Base-by-base conservation (phyloP, 2,888 invertebrate genomes). In the Thera britannica region DNA sequence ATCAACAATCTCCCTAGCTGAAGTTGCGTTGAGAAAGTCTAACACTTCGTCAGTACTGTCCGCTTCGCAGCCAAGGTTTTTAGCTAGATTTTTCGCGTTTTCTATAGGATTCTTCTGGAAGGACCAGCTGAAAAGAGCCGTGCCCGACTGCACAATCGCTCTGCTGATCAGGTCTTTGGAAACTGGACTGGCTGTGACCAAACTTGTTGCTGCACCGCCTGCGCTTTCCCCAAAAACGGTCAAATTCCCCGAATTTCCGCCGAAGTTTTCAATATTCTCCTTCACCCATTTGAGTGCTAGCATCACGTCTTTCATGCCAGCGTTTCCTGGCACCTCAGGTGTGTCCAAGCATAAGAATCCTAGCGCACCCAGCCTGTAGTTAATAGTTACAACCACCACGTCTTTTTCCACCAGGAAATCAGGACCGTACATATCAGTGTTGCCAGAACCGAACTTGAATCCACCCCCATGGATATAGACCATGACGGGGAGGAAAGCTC, bases 401-500 rank as follows among this genome's bases (percentile, higher is more conserved):
- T 95, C 95, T 69, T 94, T 94, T 67, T 95, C 95, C 6, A 95
- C 89, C 11, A 95, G 77, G 70, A 89, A 95, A 75, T 95, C 94
- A 0, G 90, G 91, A 2, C 94, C 94, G 61, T 93, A 94, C 48
- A 89, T 79, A 5, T 83, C 84, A 0, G 94, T 86, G 67, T 89
- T 94, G 1, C 95, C 95, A 0, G 95, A 94, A 0, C 95, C 95
- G 7, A 83, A 89, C 7, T 87, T 79, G 76, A 94, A 94, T 0
- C 90, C 94, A 0, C 95, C 95, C 2, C 95, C 95, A 56, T 95
- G 95, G 60, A 95, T 88, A 83, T 84, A 95, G 2, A 95, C 83
- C 94, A 95, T 95, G 6, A 95, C 95, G 0, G 95, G 95, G 0
- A 92, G 85, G 77, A 90, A 88, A 1, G 85, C 87, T 0, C 88